Conservation (phyloP, 2,888 invertebrate species). For the Melieria omissa region DNA sequence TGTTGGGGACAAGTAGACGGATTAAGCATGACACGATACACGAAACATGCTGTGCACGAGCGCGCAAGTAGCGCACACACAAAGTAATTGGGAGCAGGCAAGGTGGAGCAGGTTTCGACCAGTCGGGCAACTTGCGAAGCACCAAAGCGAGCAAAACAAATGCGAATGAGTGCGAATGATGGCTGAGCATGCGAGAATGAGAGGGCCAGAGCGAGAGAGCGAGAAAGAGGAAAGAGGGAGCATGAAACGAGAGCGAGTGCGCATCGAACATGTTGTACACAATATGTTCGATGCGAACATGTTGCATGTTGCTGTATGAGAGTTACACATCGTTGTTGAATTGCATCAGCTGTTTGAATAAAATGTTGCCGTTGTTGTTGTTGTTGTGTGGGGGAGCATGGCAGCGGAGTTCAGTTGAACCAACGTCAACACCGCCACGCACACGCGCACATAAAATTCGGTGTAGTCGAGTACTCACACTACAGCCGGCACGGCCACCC, state of each 20-base stretch:
- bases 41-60: constrained; percentile 45
- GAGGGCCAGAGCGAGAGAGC: neutral
- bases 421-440: too few species aligned
- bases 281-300: constrained; percentile 43
- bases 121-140: constrained; percentile 5
- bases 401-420: neutral
- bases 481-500: too few species aligned
- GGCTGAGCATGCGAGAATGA: neutral
- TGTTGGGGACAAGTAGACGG: constrained; percentile 48
- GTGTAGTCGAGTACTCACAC: too few species aligned
- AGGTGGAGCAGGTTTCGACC: constrained; percentile 39
- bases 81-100: constrained; percentile 59
- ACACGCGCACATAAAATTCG: too few species aligned
- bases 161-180: too few species aligned
- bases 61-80: constrained; percentile 29
- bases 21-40: constrained; percentile 54
- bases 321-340: neutral
- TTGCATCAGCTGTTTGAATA: constrained; percentile 36
- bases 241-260: too few species aligned
- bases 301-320: neutral
- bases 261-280: constrained; percentile 27
- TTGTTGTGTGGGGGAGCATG: neutral
- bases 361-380: constrained; percentile 6
- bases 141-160: too few species aligned
- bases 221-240: constrained; percentile 3